These are phyloP conservation scores for Melanotaenia duboulayi DNA, from an alignment of 2,113 vertebrate genomes.

Conservation along the genomic window DNA sequence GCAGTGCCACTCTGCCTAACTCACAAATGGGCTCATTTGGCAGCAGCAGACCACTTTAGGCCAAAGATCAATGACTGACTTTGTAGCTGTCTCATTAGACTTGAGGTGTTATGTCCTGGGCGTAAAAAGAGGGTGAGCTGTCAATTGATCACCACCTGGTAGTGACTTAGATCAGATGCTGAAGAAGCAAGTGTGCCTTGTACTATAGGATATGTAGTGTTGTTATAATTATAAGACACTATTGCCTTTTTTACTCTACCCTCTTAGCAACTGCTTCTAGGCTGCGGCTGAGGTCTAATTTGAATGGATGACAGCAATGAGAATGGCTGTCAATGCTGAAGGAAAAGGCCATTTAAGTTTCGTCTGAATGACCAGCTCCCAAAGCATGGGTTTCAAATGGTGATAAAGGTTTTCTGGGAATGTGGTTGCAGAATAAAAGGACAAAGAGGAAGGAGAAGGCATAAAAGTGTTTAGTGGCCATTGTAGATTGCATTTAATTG, in stretches of 20 bases:
- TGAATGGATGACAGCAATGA: conserved; percentile 3
- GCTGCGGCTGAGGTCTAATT: not conserved
- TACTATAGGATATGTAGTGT: not conserved
- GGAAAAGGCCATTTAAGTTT: not conserved
- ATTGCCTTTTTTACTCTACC: not conserved
- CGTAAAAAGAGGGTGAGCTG: conserved; percentile 45
- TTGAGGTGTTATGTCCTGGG: conserved; percentile 63
- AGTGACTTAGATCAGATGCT: conserved; percentile 42
- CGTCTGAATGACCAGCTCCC: not conserved
- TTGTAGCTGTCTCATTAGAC: conserved; percentile 72
- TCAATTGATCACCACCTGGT: conserved; percentile 60
- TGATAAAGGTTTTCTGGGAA: not conserved
- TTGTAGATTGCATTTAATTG: too few species aligned
- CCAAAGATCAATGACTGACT: conserved; percentile 70
- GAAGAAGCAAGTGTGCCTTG: not conserved
- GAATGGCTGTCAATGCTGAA: conserved; percentile 25
- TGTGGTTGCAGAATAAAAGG: too few species aligned
- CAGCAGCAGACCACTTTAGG: conserved; percentile 47
- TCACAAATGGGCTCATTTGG: conserved; percentile 56
- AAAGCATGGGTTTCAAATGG: not conserved
- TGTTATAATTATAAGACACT: not conserved
- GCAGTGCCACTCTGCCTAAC: conserved; percentile 30
- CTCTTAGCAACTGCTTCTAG: not conserved
- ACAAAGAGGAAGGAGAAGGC: too few species aligned
- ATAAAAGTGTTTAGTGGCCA: too few species aligned